Evolutionary conservation across 2,797 vertebrate species (phyloP), one percentile per base, ranked within the genome.

Genomic region (Tolypeutes matacus): DNA sequence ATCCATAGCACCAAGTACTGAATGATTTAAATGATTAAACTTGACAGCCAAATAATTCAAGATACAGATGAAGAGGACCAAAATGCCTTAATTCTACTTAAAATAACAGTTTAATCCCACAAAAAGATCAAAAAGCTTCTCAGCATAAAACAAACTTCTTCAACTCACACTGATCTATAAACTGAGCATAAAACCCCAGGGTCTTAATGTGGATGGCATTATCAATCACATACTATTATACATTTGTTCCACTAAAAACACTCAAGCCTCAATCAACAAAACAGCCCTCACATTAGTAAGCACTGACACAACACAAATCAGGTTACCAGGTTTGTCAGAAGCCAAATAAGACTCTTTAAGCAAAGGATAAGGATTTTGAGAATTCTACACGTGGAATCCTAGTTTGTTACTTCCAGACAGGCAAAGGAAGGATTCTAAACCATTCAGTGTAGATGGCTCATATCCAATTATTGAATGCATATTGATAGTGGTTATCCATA

Each of bases 21-120:
- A 92, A 67, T 89, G 75, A 72, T 67, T 69, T 84, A 58, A 75
- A 73, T 76, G 51, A 93, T 72, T 91, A 95, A 46, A 89, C 46
- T 53, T 75, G 73, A 80, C 76, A 88, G 69, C 25, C 78, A 88
- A 88, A 69, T 39, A 91, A 69, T 91, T 94, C 56, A 83, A 80
- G 67, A 39, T 81, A 90, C 83, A 84, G 42, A 78, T 34, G 64
- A 94, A 95, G 69, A n/a, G 72, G 36, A 92, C 11, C 25, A 95
- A 96, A 93, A 94, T 72, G 62, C 18, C 34, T 95, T 67, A 3
- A 82, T 92, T 95, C 76, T 87, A 56, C 91, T 96, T 89, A 53
- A 93, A 91, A 72, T 81, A 94, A 80, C 49, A 86, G 60, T 64
- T 87, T 60, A 89, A 83, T 78, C 49, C 31, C 18, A 95, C 49